Base-by-base conservation (phyloP, 2,113 vertebrate species). In the Nerophis ophidion region DNA sequence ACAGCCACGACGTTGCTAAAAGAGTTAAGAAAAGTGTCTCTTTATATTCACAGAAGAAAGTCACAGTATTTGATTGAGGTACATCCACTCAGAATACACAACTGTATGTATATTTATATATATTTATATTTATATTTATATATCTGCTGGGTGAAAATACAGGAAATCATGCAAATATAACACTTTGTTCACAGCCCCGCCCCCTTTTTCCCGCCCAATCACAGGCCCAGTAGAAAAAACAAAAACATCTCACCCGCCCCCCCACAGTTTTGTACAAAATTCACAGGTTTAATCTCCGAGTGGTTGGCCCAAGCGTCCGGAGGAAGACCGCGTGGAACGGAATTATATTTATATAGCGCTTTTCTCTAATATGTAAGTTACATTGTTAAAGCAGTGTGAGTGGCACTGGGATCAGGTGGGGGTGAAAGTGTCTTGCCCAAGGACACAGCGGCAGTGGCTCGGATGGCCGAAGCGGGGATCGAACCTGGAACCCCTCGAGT, bases 91-190 rank as follows among this genome's bases (percentile, higher is more conserved):
- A 81, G 61, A 72, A 65, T 81, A 89, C 80, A 89, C 81, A 84
- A 81, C 71, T 38, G 55, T 44, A 7, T 17, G 10, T 34, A 56
- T 42, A 57, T 19, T 11, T 15, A 17, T 56, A 5, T 40, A 56
- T 40, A 56, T 16, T 19, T 56, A 19, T 17, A 40, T 56, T 42
- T 19, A 57, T 19, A 26, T 42, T 42, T 42, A 8, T n/a, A 87
- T 69, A 85, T 86, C 75, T 84, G 74, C 69, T 82, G 48, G 52
- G 87, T 83, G 86, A 88, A 89, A 90, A 88, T 88, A 88, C 90
- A 86, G 81, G 80, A 84, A 87, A 76, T 91, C 90, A 91, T 91
- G 90, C 90, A 90, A 89, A 89, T 90, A 91, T 90, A 90, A 90
- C 89, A 90, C 87, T 90, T 90, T 83, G 87, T 89, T 90, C 87